These are phyloP conservation scores for Lampris incognitus DNA, from an alignment of 2,113 vertebrate species.

Conservation along the genomic window DNA sequence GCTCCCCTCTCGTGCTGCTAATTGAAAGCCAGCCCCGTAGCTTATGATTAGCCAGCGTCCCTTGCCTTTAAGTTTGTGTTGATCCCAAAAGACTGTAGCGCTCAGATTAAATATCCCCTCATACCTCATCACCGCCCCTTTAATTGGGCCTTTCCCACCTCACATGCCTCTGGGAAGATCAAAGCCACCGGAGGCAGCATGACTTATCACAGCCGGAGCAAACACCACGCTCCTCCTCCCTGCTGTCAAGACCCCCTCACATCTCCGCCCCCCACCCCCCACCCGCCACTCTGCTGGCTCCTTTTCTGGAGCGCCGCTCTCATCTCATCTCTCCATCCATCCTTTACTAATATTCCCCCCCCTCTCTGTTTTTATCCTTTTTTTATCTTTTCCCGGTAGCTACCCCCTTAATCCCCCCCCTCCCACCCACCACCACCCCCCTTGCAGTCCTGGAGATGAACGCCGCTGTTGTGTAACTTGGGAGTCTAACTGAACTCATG, in stretches of 20 bases:
- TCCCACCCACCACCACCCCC: conserved; percentile 1
- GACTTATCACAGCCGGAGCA: conserved; percentile 58
- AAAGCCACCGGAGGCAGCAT: conserved; percentile 58
- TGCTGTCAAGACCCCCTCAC: neutral
- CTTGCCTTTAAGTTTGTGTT: conserved; percentile 62
- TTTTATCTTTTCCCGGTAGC: neutral
- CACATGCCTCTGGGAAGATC: conserved; percentile 71
- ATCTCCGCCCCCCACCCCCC: neutral
- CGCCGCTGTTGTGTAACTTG: conserved; percentile 46
- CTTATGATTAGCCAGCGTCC: conserved; percentile 60
- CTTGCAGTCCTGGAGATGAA: neutral
- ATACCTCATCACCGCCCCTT: conserved; percentile 55
- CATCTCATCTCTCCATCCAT: neutral
- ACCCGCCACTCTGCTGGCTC: conserved; percentile 4
- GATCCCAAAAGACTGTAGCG: conserved; percentile 43
- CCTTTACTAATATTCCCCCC: neutral
- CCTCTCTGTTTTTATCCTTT: neutral
- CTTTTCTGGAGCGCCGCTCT: neutral
- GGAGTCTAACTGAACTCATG: conserved; percentile 46
- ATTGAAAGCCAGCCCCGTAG: conserved; percentile 59
- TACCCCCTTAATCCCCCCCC: neutral
- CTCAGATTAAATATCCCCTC: conserved; percentile 63
- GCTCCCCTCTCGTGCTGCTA: conserved; percentile 55
- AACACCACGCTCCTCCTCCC: neutral
- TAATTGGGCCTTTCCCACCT: conserved; percentile 70